Conservation (phyloP, 2,113 vertebrate species). For the Balaeniceps rex region DNA sequence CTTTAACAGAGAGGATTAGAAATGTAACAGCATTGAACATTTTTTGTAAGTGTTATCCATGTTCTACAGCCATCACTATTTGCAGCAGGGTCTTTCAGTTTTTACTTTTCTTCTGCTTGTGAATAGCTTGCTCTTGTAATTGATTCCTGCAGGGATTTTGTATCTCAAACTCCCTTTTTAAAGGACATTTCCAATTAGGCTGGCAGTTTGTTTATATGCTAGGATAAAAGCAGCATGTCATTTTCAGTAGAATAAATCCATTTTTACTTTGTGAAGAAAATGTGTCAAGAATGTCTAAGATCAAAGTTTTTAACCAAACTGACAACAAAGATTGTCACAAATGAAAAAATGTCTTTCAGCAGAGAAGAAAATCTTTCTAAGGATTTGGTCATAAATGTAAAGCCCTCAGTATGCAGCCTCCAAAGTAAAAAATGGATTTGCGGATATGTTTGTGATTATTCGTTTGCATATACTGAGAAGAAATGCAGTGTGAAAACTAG, state of each 20-base stretch:
- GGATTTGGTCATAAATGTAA: background rate
- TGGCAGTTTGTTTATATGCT: background rate
- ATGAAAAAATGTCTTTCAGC: background rate
- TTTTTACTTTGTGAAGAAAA: background rate
- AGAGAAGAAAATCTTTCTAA: background rate
- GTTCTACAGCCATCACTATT: background rate
- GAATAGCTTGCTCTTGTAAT: background rate
- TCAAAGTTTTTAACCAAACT: background rate
- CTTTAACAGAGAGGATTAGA: background rate
- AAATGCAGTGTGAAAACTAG: background rate
- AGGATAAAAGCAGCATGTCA: background rate
- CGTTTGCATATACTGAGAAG: background rate
- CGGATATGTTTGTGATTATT: background rate
- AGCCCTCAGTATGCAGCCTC: background rate
- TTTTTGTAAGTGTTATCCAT: background rate
- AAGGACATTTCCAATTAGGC: background rate
- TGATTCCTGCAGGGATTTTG: slow-evolving; percentile 1
- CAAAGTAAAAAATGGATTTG: background rate
- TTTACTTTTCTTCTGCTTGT: background rate
- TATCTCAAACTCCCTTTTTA: background rate
- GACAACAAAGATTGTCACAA: background rate
- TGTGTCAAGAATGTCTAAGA: background rate
- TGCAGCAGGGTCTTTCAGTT: background rate
- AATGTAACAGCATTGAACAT: background rate
- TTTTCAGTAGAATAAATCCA: background rate